Evolutionary conservation across 2,113 vertebrate genomes (phyloP).

Genomic region (Sorex araneus): DNA sequence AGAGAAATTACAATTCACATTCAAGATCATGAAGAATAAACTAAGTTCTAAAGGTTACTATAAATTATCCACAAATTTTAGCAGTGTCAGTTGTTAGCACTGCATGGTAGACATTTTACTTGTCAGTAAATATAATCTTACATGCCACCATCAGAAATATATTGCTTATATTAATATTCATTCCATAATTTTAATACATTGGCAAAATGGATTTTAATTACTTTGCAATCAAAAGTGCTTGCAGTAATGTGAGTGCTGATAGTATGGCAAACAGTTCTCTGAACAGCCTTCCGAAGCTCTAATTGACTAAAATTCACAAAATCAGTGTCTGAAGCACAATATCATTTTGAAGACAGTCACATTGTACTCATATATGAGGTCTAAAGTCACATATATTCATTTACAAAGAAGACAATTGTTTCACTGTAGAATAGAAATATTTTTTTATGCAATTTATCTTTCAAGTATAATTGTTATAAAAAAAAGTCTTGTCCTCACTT

Average conservation of each 20-base stretch:
- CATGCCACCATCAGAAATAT: slow-evolving; percentile 27
- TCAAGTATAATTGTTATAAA: slow-evolving; percentile 8
- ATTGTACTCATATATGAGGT: neutral
- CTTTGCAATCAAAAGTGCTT: slow-evolving; percentile 6
- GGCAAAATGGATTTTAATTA: slow-evolving; percentile 63
- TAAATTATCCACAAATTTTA: neutral
- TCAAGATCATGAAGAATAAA: slow-evolving; percentile 11
- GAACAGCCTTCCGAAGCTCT: slow-evolving; percentile 27
- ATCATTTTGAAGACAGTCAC: neutral
- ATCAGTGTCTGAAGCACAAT: neutral
- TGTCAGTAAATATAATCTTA: slow-evolving; percentile 31
- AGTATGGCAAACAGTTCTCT: slow-evolving; percentile 25
- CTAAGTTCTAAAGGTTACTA: slow-evolving; percentile 52
- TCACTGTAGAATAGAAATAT: neutral
- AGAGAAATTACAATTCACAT: neutral
- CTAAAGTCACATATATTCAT: neutral
- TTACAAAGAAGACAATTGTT: slow-evolving; percentile 25
- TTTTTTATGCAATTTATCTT: slow-evolving; percentile 8
- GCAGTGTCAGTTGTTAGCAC: neutral
- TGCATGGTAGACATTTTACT: neutral
- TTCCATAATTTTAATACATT: slow-evolving; percentile 67
- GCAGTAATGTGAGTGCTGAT: neutral
- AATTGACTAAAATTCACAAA: slow-evolving; percentile 33
- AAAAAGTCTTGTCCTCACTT: neutral
- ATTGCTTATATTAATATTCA: neutral